These are phyloP conservation scores for Melanchra persicariae DNA, from an alignment of 2,888 invertebrate genomes.

Conservation along the genomic window DNA sequence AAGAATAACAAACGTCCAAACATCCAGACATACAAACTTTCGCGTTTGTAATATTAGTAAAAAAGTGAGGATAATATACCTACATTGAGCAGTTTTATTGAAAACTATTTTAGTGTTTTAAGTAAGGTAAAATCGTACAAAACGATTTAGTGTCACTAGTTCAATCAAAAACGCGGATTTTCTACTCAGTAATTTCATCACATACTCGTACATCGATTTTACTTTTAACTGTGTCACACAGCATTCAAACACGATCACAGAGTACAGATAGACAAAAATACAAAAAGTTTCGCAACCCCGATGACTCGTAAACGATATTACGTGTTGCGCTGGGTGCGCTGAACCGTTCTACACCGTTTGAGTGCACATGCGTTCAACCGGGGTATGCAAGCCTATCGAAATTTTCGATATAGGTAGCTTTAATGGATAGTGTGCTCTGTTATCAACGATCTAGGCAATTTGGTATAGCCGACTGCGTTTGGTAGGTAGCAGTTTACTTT, in stretches of 20 bases:
- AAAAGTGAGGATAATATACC: too few species aligned
- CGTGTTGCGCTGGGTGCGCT: slow-evolving; percentile 42
- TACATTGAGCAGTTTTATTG: too few species aligned
- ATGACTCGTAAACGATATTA: slow-evolving; percentile 42
- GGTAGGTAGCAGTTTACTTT: not conserved
- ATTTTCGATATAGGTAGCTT: slow-evolving; percentile 20
- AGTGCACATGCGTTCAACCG: slow-evolving; percentile 53
- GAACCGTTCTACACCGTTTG: slow-evolving; percentile 21
- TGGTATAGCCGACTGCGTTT: not conserved
- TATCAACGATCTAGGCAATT: not conserved
- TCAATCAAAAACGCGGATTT: not conserved
- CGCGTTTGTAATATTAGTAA: too few species aligned
- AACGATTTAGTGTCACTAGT: not conserved
- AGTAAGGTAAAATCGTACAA: too few species aligned
- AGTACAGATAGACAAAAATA: slow-evolving; percentile 7
- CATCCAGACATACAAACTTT: too few species aligned
- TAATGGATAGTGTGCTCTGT: not conserved
- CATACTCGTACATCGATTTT: slow-evolving; percentile 3
- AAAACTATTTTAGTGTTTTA: too few species aligned
- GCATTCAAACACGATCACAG: slow-evolving; percentile 9
- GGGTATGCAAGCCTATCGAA: slow-evolving; percentile 30
- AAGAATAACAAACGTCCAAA: too few species aligned
- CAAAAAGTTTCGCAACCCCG: slow-evolving; percentile 14
- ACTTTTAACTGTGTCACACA: not conserved
- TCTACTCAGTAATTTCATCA: not conserved